A percentile compares a stretch with the other conserved stretches of the same genome.
phyloP scores from a whole-genome alignment of 2,888 invertebrate species.

The Aphodius sticticus region DNA sequence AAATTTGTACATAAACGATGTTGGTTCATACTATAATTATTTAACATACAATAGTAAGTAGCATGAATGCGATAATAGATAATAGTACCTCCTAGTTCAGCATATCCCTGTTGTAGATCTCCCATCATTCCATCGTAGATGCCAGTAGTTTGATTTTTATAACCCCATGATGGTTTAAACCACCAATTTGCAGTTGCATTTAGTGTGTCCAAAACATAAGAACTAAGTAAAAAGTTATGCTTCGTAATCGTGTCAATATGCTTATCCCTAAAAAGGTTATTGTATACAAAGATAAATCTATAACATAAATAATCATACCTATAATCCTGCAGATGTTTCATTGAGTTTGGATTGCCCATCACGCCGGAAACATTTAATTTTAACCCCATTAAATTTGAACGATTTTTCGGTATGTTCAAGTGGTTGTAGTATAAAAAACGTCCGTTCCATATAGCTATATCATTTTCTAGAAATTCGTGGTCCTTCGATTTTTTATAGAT shows the following conservation, averaged over 20 bases:
- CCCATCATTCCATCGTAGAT: slow-evolving; percentile 69
- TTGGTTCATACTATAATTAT: too few relatives aligned
- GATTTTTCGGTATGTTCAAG: slow-evolving; percentile 41
- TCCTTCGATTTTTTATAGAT: slow-evolving; percentile 45
- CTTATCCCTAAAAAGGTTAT: slow-evolving; percentile 45
- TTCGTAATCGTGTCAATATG: slow-evolving; percentile 66
- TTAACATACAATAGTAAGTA: too few relatives aligned
- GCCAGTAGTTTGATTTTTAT: slow-evolving; percentile 59
- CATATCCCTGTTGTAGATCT: slow-evolving; percentile 62
- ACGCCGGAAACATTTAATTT: slow-evolving; percentile 50
- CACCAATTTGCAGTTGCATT: slow-evolving; percentile 62
- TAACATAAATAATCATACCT: slow-evolving; percentile 44
- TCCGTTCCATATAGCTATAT: slow-evolving; percentile 39
- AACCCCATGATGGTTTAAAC: slow-evolving; percentile 67
- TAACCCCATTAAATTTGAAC: slow-evolving; percentile 49
- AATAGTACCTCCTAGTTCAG: slow-evolving; percentile 65
- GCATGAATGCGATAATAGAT: too few relatives aligned
- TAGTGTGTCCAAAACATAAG: slow-evolving; percentile 63
- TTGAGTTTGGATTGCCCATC: slow-evolving; percentile 55
- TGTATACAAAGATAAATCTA: background rate
- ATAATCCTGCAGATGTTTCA: slow-evolving; percentile 60
- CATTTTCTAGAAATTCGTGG: slow-evolving; percentile 33
- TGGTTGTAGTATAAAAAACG: slow-evolving; percentile 37
- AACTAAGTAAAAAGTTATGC: slow-evolving; percentile 65
- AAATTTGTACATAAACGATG: too few relatives aligned